Evolutionary conservation across 2,797 vertebrate species (phyloP), one percentile per base, ranked within the genome.

Genomic region (Loris lydekkerianus): DNA sequence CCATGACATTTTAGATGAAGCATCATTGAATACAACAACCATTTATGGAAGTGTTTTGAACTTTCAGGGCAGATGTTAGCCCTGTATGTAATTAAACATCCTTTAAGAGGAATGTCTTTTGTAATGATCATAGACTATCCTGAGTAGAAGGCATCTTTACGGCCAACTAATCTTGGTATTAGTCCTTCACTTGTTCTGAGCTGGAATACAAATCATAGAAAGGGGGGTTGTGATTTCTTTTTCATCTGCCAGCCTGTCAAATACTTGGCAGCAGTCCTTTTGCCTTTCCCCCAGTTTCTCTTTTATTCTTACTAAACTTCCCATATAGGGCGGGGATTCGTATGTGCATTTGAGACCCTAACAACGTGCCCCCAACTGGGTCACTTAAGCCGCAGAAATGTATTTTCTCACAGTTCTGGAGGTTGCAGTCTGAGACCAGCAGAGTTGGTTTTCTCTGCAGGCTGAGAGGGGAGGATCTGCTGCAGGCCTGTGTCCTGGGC

Each of bases 21-120:
- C 43, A 60, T 72, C 40, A 63, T n/a, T 20, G 53, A 20, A 78
- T 37, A 69, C n/a, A 31, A 34, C 34, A 29, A 58, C 27, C 49
- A 83, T 89, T 96, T 40, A 2, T 58, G 76, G 43, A 93, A 88
- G 15, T 65, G 3, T 65, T 95, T 83, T 82, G 69, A 92, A 31
- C 65, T 37, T n/a, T 49, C 34, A 63, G 89, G 82, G 31, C n/a
- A 73, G 27, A 81, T 37, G 69, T 82, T 75, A 43, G n/a, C 43
- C n/a, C 60, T 86, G 10, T 23, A 11, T 86, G 4, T 56, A 14
- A 34, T 23, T 67, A 37, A 43, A 25, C 63, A 29, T 43, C 60
- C 46, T 81, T 67, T n/a, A 49, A 91, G 63, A 89, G 20, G 34
- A 61, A 70, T 49, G 10, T 63, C 29, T 76, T 61, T 92, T 85